A percentile compares a stretch with the other conserved stretches of the same genome.
Conservation (phyloP, 2,113 vertebrate genomes). For the Dromiciops gliroides region DNA sequence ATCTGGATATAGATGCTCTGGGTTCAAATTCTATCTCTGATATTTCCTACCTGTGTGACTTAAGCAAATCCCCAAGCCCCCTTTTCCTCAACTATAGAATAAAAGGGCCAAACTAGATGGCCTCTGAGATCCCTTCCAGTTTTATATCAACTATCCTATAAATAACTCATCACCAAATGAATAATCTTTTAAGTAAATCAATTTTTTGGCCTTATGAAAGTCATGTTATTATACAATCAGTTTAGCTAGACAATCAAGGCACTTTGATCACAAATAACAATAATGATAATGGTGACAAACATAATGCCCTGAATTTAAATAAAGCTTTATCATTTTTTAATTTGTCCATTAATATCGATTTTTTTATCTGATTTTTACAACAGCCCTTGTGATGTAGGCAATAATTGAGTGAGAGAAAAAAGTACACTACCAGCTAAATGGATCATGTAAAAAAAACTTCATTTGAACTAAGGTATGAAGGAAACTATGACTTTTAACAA, state of each 20-base stretch:
- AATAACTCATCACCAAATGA: background rate
- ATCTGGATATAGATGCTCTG: background rate
- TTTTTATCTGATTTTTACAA: background rate
- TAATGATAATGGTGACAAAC: background rate
- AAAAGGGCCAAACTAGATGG: background rate
- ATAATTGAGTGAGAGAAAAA: background rate
- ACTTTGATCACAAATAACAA: background rate
- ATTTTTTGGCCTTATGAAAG: background rate
- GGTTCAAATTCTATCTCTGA: conserved; percentile 22
- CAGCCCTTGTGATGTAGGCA: background rate
- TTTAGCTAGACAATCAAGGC: background rate
- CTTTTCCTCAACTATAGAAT: background rate
- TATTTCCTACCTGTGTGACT: conserved; percentile 22
- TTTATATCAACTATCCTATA: background rate
- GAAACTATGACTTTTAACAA: background rate
- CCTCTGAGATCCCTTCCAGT: background rate
- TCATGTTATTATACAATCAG: background rate
- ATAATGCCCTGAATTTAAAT: background rate
- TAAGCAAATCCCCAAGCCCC: background rate
- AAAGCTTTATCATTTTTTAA: background rate
- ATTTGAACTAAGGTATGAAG: background rate
- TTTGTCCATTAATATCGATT: background rate
- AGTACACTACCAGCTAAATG: background rate
- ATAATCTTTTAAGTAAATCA: background rate
- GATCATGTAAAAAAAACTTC: background rate